Conservation (phyloP, 64 coral and sea anemone genomes). For the Anthopleura sola region DNA sequence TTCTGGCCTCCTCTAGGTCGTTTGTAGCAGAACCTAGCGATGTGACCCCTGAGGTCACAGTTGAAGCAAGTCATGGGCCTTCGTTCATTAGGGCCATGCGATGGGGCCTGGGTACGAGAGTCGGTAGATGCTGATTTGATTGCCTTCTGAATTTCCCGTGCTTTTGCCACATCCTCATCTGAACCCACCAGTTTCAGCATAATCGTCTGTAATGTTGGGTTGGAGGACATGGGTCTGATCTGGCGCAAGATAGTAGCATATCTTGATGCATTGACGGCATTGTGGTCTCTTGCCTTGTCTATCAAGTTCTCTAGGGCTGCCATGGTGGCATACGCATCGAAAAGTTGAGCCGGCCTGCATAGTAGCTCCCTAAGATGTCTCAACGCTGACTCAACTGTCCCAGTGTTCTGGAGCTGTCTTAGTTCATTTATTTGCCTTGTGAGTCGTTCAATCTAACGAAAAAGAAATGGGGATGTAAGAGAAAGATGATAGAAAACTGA, state of each 20-base stretch:
- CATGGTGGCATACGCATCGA: slow-evolving; percentile 1
- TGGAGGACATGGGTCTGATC: neutral
- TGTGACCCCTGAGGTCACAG: too few species aligned
- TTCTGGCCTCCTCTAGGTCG: too few species aligned
- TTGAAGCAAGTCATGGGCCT: too few species aligned
- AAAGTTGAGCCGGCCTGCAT: neutral
- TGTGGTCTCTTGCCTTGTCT: neutral
- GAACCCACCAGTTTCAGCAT: slow-evolving; percentile 28
- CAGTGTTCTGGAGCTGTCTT: too few species aligned
- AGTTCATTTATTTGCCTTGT: too few species aligned
- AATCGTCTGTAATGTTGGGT: neutral
- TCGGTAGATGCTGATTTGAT: neutral
- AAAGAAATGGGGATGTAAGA: too few species aligned
- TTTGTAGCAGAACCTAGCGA: too few species aligned
- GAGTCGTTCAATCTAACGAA: too few species aligned
- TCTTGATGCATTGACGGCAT: neutral
- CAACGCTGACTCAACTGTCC: slow-evolving; percentile 23
- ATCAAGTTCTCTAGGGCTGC: slow-evolving; percentile 17
- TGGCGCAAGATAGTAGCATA: slow-evolving; percentile 8
- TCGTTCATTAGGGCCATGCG: too few species aligned
- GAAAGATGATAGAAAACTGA: too few species aligned
- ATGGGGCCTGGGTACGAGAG: too few species aligned
- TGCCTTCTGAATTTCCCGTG: slow-evolving; percentile 27
- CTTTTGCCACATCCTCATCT: slow-evolving; percentile 15
- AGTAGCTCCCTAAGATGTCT: slow-evolving; percentile 10